Base-by-base conservation (phyloP, 2,797 vertebrate species). In the Neosilurus mollespiculum region DNA sequence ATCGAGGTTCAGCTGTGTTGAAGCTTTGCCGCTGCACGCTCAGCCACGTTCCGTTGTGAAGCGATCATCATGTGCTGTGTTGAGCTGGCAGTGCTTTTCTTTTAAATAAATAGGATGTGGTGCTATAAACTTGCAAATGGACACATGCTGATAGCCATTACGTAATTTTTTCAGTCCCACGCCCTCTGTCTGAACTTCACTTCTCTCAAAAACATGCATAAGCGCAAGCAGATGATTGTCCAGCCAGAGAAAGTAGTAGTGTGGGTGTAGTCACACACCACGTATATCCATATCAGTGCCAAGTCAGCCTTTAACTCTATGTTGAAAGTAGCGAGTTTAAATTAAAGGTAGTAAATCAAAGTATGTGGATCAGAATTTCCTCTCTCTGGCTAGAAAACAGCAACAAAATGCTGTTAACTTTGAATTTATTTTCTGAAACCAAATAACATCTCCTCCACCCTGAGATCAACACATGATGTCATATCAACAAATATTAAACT, bases 71-170 rank as follows among this genome's bases (percentile, higher is more conserved):
- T 59, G 56, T 20, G 3, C 73, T 37, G 30, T 59, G 56, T 59
- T 54, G 30, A 59, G 37, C 30, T 76, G 56, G 26, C 56, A 9
- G 30, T 30, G 30, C 18, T 76, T 16, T 4, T 43, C 73, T 77
- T 77, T 77, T 61, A 77, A 61, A 43, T 59, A 77, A 61, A 77
- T n/a, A 61, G 56, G 20, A 61, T 43, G 56, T 20, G 16, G 53
- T 30, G 53, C 53, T 7, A 20, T 43, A 77, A 43, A 77, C 73
- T 61, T n/a, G 73, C 26, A 61, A 59, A 61, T 61, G 56, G 20
- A 37, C 56, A 15, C 24, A 37, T 59, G 56, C 56, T 43, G 56
- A 37, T n/a, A 76, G 54, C 20, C 56, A 37, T 0, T 9, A 18
- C 20, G 51, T 56, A n/a, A 18, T 73, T 10, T 22, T 54, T 54